Evolutionary conservation across 2,113 vertebrate species (phyloP).

Genomic region (Axis porcinus): DNA sequence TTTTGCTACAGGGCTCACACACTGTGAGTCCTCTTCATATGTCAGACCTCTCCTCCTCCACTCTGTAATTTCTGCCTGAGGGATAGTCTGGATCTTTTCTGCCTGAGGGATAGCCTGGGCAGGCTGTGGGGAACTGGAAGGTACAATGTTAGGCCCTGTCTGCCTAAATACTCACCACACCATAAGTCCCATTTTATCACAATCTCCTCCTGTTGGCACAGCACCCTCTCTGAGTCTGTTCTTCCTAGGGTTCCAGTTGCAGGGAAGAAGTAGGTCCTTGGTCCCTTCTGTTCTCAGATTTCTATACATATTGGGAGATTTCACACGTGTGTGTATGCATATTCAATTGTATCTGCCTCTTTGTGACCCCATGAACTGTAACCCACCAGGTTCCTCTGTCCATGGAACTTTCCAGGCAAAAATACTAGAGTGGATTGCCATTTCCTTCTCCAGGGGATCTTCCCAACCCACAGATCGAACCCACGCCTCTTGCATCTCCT

Average conservation of each 20-base stretch:
- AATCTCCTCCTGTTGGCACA: background rate
- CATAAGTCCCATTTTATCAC: background rate
- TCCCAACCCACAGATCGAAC: background rate
- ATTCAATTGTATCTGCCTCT: background rate
- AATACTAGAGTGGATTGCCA: background rate
- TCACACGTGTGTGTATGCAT: background rate
- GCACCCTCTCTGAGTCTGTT: background rate
- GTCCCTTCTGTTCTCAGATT: background rate
- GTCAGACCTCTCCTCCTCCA: background rate
- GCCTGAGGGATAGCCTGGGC: background rate
- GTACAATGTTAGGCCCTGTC: background rate
- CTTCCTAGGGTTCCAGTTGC: background rate
- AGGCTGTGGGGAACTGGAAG: background rate
- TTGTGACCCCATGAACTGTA: background rate
- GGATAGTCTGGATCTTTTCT: background rate
- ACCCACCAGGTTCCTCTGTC: background rate
- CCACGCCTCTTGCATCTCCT: background rate
- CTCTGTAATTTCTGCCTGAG: background rate
- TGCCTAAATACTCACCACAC: background rate
- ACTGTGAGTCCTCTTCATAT: background rate
- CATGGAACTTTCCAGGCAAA: background rate
- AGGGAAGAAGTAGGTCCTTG: background rate
- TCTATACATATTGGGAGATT: background rate
- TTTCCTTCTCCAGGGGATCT: background rate
- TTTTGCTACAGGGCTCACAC: background rate